Base-by-base conservation (phyloP, 2,888 invertebrate species). In the Rhodophaea formosa region DNA sequence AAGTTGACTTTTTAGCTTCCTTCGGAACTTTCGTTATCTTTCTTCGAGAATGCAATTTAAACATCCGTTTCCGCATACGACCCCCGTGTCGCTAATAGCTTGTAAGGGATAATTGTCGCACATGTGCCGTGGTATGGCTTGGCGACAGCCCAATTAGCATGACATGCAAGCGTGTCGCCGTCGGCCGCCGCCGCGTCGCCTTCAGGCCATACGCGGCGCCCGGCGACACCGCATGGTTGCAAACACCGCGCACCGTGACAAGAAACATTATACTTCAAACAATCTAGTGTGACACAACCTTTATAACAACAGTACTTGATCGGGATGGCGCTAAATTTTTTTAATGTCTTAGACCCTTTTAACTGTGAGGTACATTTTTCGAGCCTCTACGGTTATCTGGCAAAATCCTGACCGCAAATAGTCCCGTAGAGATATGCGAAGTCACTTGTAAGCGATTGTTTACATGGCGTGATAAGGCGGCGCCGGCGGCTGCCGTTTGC, bases 61-160 rank as follows among this genome's bases (percentile, higher is more conserved):
- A 90, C 89, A 90, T 91, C 90, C 91, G 90, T 87, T 91, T 91
- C 90, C 90, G 89, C 82, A 88, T 82, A 79, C 83, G 87, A 79
- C 79, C 76, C 74, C 74, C 69, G 71, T 70, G 73, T 75, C 72
- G 77, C 83, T 89, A 89, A 90, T 90, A 89, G 88, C 80, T 83
- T 79, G 85, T 87, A 86, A 80, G 85, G 88, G 82, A 88, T 90
- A 89, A 89, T 91, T 89, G 89, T 86, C 67, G 81, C 89, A 91
- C 89, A 89, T 90, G 90, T 90, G 88, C 76, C 74, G 71, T 69
- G 70, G 66, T 70, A 66, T 65, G 72, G 71, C 69, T 71, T 84
- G 89, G 90, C 91, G 91, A 90, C 91, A 88, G 87, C 82, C 88
- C 90, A 91, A 91, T 91, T 90, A 91, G 90, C 80, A 76, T 71